A percentile compares a stretch with the other conserved stretches of the same genome.
Conservation (phyloP, 2,888 invertebrate species). For the Coleophora flavipennella region DNA sequence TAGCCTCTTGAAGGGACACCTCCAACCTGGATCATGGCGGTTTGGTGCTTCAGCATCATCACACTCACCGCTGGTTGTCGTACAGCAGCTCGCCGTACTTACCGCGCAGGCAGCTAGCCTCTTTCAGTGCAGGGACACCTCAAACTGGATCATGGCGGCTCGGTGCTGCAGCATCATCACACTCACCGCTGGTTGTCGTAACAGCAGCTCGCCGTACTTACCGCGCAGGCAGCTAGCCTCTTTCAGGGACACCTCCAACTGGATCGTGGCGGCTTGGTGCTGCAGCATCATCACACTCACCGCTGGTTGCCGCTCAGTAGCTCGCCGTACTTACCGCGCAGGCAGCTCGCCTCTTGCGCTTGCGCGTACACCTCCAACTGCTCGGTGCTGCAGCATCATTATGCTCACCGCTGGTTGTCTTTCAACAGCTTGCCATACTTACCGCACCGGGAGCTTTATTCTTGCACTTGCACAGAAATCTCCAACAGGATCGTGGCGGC, state of each 20-base stretch:
- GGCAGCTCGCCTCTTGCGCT: conserved; percentile 77
- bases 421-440: conserved; percentile 55
- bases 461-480: too few relatives aligned
- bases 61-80: conserved; percentile 75
- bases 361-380: too few relatives aligned
- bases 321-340: conserved; percentile 87
- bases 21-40: conserved; percentile 86
- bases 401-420: too few relatives aligned
- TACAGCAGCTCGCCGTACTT: conserved; percentile 87
- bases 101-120: conserved; percentile 80
- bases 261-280: conserved; percentile 88
- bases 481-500: conserved; percentile 87
- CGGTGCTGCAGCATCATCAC: background rate
- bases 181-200: too few relatives aligned
- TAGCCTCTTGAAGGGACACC: too few relatives aligned
- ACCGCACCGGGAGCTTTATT: too few relatives aligned
- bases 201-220: conserved; percentile 52
- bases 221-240: too few relatives aligned
- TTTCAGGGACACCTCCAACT: too few relatives aligned
- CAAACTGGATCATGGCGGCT: conserved; percentile 87
- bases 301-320: conserved; percentile 84
- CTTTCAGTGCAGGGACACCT: too few relatives aligned
- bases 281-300: conserved; percentile 45
- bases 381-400: too few relatives aligned
- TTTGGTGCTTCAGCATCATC: conserved; percentile 78